Evolutionary conservation across 2,888 invertebrate species (phyloP).

Genomic region (Eristalis arbustorum): DNA sequence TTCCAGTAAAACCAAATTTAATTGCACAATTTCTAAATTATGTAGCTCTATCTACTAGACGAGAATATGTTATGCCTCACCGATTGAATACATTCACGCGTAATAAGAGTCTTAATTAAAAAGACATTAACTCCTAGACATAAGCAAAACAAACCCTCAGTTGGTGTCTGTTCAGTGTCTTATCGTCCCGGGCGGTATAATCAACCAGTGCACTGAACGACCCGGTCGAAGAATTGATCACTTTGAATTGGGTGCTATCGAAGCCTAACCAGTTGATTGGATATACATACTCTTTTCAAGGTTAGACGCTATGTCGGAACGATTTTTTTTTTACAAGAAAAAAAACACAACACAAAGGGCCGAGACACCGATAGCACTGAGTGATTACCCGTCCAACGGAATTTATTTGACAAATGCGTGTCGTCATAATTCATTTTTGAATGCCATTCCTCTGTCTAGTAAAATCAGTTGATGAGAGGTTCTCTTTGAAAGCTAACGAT

Average conservation of each 20-base stretch:
- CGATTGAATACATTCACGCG: constrained; percentile 17
- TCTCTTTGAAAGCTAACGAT: background rate
- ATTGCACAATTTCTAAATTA: constrained; percentile 35
- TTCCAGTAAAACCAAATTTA: background rate
- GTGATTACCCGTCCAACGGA: constrained; percentile 7
- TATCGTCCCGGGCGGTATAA: constrained; percentile 8
- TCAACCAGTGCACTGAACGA: background rate
- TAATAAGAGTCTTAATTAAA: constrained; percentile 38
- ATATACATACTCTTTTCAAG: background rate
- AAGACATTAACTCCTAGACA: constrained; percentile 27
- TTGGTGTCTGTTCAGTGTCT: background rate
- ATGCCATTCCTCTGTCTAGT: constrained; percentile 9
- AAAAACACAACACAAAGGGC: background rate
- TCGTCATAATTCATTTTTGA: constrained; percentile 23
- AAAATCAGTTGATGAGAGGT: background rate
- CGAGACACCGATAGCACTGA: constrained; percentile 20
- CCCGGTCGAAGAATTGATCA: background rate
- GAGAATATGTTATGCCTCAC: constrained; percentile 5
- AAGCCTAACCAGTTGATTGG: constrained; percentile 6
- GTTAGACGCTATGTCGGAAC: constrained; percentile 6
- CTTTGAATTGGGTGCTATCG: constrained; percentile 23
- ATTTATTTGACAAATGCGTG: constrained; percentile 1
- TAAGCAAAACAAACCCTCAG: background rate
- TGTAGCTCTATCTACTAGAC: constrained; percentile 16
- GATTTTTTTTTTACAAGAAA: constrained; percentile 1